Evolutionary conservation across 2,797 vertebrate genomes (phyloP).

Genomic region (Eospalax fontanierii): DNA sequence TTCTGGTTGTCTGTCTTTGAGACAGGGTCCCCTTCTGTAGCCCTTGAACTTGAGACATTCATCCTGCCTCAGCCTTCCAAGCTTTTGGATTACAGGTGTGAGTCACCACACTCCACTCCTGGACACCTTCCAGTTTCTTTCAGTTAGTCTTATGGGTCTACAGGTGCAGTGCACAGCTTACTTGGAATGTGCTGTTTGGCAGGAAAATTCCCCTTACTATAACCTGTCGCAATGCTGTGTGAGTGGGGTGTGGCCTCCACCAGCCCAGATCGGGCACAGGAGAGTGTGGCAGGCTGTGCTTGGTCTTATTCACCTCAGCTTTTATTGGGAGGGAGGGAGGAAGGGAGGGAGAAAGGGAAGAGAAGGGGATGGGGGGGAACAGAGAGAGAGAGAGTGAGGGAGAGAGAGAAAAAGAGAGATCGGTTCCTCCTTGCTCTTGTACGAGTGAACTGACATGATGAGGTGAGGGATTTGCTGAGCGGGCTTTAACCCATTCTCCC

Average conservation of each 20-base stretch:
- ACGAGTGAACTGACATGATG: too few species aligned
- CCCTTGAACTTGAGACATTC: neutral
- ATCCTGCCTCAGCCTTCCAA: neutral
- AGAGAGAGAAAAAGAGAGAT: too few species aligned
- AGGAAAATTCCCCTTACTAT: fast-evolving
- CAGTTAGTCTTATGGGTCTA: neutral
- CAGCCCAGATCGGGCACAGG: too few species aligned
- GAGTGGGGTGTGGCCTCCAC: neutral
- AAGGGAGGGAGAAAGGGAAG: too few species aligned
- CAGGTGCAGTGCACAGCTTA: neutral
- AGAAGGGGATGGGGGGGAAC: too few species aligned
- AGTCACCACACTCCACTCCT: neutral
- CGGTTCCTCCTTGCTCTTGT: too few species aligned
- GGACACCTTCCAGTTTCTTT: neutral
- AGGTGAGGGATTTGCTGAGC: neutral
- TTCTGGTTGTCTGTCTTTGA: neutral
- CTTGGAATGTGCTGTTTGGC: neutral
- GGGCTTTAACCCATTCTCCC: fast-evolving
- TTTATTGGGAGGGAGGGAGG: too few species aligned
- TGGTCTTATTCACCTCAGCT: neutral
- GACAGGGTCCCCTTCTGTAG: neutral
- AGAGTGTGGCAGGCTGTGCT: neutral
- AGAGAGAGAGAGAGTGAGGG: too few species aligned
- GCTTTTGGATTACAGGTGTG: neutral
- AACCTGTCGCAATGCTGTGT: neutral